Percentiles rank a stretch among this genome's conserved stretches.
Evolutionary conservation across 1,140 invertebrate genomes (phyloP).

Genomic region (Holotrichia oblita): DNA sequence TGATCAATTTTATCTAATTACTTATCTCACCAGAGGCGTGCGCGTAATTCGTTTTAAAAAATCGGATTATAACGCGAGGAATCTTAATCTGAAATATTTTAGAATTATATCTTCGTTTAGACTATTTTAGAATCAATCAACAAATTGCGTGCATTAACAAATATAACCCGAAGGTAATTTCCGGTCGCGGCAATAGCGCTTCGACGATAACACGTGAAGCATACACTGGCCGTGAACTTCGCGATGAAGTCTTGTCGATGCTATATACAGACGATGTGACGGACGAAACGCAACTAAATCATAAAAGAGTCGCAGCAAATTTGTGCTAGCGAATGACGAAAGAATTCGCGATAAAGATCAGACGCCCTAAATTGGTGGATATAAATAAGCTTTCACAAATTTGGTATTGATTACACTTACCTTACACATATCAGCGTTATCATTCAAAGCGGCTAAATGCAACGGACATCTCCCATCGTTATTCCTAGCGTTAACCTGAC

Average conservation of each 20-base stretch:
- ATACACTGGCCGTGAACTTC: not conserved
- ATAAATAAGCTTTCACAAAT: not conserved
- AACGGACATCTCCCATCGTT: constrained; percentile 92
- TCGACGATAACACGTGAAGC: not conserved
- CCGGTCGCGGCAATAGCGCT: not conserved
- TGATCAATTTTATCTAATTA: no score
- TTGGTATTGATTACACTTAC: constrained; percentile 53
- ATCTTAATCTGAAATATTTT: no score
- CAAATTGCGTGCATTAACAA: not conserved
- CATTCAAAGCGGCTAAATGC: constrained; percentile 93
- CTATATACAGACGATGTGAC: not conserved
- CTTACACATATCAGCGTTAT: constrained; percentile 94
- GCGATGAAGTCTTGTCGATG: not conserved
- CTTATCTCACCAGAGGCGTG: no score
- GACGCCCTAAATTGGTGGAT: not conserved
- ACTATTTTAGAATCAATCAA: constrained; percentile 3
- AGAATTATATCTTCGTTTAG: not conserved
- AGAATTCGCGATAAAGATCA: not conserved
- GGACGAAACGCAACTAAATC: not conserved
- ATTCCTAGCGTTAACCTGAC: constrained; percentile 88
- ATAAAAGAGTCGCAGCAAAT: not conserved
- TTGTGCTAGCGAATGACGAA: not conserved
- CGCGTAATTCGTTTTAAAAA: no score
- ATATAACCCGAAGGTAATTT: not conserved
- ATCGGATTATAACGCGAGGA: no score